Conservation (phyloP, 2,797 vertebrate species). For the Micrastur ruficollis region DNA sequence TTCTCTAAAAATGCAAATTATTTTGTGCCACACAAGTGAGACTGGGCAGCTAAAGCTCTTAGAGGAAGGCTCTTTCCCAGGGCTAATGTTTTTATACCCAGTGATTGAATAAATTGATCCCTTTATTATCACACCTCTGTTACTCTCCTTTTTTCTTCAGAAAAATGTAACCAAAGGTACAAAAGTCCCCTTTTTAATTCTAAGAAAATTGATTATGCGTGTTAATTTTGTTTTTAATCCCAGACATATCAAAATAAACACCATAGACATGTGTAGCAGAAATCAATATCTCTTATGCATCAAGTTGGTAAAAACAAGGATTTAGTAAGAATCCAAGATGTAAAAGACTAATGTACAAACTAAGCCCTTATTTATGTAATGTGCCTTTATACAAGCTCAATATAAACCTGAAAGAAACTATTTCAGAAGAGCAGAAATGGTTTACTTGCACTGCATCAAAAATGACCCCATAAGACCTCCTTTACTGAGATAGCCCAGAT, state of each 20-base stretch:
- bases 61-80: constrained; percentile 73
- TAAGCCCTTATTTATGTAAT: constrained; percentile 77
- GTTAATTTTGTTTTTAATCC: constrained; percentile 80
- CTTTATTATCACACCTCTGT: constrained; percentile 69
- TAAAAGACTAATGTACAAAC: constrained; percentile 72
- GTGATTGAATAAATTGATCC: constrained; percentile 78
- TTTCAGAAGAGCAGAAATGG: constrained; percentile 67
- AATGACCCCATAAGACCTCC: constrained; percentile 69
- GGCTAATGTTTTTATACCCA: constrained; percentile 73
- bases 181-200: constrained; percentile 54
- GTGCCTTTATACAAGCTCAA: constrained; percentile 57
- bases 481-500: constrained; percentile 56
- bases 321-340: constrained; percentile 74
- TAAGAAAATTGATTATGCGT: constrained; percentile 74
- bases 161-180: constrained; percentile 45
- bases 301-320: constrained; percentile 74
- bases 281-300: constrained; percentile 76
- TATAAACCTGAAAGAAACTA: constrained; percentile 69
- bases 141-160: constrained; percentile 54
- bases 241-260: constrained; percentile 75
- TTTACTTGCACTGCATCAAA: constrained; percentile 69
- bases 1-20: constrained; percentile 83
- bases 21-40: constrained; percentile 67
- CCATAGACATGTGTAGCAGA: constrained; percentile 60
- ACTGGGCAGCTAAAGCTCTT: constrained; percentile 71